Base-by-base conservation (phyloP, 2,113 vertebrate genomes). In the Poecile atricapillus region DNA sequence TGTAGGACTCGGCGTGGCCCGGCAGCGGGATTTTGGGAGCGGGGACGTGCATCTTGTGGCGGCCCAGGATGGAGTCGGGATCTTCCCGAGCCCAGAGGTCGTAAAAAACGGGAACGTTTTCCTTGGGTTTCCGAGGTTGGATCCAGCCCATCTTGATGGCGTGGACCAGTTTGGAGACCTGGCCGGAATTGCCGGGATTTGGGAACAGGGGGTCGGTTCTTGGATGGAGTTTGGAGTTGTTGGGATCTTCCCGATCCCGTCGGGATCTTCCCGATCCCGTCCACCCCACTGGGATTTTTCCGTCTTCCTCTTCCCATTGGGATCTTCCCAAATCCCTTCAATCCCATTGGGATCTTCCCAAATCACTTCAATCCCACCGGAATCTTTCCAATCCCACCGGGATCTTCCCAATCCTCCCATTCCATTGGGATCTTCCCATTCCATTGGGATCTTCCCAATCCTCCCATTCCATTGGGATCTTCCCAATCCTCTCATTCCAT, bases 141-240 rank as follows among this genome's bases (percentile, higher is more conserved):
- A 78, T 78, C 75, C 75, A 78, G 23, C 75, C 75, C 75, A 78
- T 78, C 75, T 78, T 78, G 75, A 78, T 78, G 75, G 75, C 75
- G 35, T 78, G 75, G 1, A 78, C 59, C 59, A 78, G 75, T 58
- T 63, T 78, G 59, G 75, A 78, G 2, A 78, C 75, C 75, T 78
- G 75, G 5, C 1, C 5, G 3, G 28, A 1, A 15, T 50, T 41
- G 46, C 46, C 28, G 46, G 59, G 10, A 6, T n/a, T 63, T 5
- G 35, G 58, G 41, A 43, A 43, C 15, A 6, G 41, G 41, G 41
- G 41, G 41, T 43, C 13, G 41, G 41, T 13, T 43, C 15, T 15
- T 43, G 41, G 41, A 15, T 43, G 12, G 11, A 8, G 13, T 43
- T 43, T 43, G 41, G 41, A 6, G 41, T 15, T 43, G 12, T 43